These are phyloP conservation scores for Phalloptychus januarius DNA, from an alignment of 2,797 vertebrate genomes.

Conservation along the genomic window DNA sequence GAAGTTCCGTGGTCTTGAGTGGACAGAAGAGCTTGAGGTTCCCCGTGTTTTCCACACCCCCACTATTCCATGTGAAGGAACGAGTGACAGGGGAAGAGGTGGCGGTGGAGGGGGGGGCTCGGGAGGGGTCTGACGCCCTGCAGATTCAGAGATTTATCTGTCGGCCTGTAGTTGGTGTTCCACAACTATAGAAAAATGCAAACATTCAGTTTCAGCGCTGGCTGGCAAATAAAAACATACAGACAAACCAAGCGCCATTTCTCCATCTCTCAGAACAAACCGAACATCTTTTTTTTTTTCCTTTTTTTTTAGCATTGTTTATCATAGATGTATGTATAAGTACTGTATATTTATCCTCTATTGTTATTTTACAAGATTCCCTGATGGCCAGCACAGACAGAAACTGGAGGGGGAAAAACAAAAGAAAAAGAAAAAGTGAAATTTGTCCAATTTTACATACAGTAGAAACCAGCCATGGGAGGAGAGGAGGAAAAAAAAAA, in stretches of 20 bases:
- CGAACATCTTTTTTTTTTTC: not conserved
- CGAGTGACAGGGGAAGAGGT: constrained; percentile 12
- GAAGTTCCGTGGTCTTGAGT: constrained; percentile 39
- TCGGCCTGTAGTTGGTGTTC: constrained; percentile 7
- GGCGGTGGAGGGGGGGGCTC: not conserved
- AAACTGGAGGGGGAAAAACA: constrained; percentile 70
- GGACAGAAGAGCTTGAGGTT: constrained; percentile 35
- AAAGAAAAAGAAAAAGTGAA: constrained; percentile 6
- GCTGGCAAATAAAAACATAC: constrained; percentile 46
- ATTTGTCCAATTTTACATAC: constrained; percentile 59
- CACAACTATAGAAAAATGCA: constrained; percentile 24
- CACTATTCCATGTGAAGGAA: constrained; percentile 54
- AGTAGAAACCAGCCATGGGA: constrained; percentile 63
- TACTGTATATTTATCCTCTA: constrained; percentile 65
- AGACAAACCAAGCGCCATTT: constrained; percentile 28
- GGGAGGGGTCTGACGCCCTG: constrained; percentile 8
- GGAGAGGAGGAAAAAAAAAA: constrained; percentile 22
- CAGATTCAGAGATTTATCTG: constrained; percentile 15
- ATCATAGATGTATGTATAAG: constrained; percentile 72
- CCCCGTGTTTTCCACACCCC: constrained; percentile 57
- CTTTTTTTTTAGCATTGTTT: not conserved
- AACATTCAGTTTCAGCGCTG: constrained; percentile 50
- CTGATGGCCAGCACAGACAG: constrained; percentile 86
- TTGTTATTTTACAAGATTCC: constrained; percentile 84
- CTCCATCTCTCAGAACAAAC: constrained; percentile 43